Percentiles rank a stretch among this genome's conserved stretches.
These are phyloP conservation scores for Tinea trinotella DNA, from an alignment of 2,888 invertebrate species.

Conservation along the genomic window DNA sequence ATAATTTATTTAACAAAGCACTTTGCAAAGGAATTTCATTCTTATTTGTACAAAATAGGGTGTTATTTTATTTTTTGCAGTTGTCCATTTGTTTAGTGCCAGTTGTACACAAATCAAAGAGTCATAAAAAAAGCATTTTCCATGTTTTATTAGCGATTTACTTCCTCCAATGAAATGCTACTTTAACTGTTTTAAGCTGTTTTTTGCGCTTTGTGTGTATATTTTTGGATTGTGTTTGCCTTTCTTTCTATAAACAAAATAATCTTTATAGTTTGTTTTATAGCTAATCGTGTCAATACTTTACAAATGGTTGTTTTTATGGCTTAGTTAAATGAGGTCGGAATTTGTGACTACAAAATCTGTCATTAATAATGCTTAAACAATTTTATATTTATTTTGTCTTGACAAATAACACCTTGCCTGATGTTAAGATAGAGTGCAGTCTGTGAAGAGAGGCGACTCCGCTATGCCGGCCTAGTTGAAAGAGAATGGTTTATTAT, in stretches of 20 bases:
- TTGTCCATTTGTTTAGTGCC: slow-evolving; percentile 31
- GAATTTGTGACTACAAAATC: too few species aligned
- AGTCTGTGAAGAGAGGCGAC: too few species aligned
- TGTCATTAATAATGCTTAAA: too few species aligned
- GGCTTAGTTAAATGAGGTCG: too few species aligned
- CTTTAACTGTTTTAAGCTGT: slow-evolving; percentile 5
- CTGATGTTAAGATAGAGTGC: too few species aligned
- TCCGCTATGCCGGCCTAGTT: too few species aligned
- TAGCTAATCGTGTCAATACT: neutral
- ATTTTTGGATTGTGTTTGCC: slow-evolving; percentile 1
- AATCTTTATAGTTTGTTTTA: slow-evolving; percentile 2
- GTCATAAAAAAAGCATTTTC: slow-evolving; percentile 51
- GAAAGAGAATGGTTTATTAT: too few species aligned
- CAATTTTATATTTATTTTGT: too few species aligned
- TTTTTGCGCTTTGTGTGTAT: neutral
- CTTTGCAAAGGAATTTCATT: neutral
- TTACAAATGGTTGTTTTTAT: neutral
- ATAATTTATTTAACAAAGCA: neutral
- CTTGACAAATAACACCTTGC: too few species aligned
- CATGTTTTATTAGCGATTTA: slow-evolving; percentile 25
- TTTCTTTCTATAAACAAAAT: neutral
- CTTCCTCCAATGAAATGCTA: slow-evolving; percentile 12
- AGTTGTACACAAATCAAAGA: slow-evolving; percentile 50
- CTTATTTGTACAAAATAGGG: neutral
- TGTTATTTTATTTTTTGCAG: neutral